Evolutionary conservation across 2,888 invertebrate species (phyloP).

Genomic region (Amblyjoppa proteus): DNA sequence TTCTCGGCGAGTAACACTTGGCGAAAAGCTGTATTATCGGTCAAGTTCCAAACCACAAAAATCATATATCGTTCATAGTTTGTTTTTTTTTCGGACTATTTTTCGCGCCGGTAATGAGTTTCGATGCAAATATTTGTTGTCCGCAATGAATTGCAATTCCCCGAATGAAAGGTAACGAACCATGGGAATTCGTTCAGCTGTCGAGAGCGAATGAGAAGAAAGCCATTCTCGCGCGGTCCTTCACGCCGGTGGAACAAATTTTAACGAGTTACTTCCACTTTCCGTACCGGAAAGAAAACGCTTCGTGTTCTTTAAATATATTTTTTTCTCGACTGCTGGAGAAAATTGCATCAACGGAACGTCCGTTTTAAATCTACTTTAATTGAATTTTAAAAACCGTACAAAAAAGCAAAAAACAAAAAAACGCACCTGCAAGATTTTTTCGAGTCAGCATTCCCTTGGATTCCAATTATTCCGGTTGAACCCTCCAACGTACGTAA

Average conservation of each 20-base stretch:
- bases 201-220: constrained; percentile 22
- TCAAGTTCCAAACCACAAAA: constrained; percentile 5
- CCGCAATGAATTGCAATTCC: constrained; percentile 33
- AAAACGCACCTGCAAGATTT: not conserved
- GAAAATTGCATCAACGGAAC: not conserved
- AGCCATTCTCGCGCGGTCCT: constrained; percentile 17
- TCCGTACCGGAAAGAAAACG: constrained; percentile 4
- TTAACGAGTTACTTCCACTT: constrained; percentile 29
- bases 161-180: constrained; percentile 24
- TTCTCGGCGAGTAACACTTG: not conserved
- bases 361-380: not conserved
- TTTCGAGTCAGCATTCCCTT: too few species aligned
- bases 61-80: not conserved
- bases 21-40: not conserved
- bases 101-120: not conserved
- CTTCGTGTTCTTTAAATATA: constrained; percentile 10
- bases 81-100: not conserved
- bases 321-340: not conserved
- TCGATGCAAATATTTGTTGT: not conserved
- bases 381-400: not conserved
- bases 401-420: not conserved
- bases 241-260: constrained; percentile 19
- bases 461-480: too few species aligned
- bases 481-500: too few species aligned
- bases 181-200: constrained; percentile 43